phyloP scores from a whole-genome alignment of 2,797 vertebrate genomes.

The Eremophila alpestris region DNA sequence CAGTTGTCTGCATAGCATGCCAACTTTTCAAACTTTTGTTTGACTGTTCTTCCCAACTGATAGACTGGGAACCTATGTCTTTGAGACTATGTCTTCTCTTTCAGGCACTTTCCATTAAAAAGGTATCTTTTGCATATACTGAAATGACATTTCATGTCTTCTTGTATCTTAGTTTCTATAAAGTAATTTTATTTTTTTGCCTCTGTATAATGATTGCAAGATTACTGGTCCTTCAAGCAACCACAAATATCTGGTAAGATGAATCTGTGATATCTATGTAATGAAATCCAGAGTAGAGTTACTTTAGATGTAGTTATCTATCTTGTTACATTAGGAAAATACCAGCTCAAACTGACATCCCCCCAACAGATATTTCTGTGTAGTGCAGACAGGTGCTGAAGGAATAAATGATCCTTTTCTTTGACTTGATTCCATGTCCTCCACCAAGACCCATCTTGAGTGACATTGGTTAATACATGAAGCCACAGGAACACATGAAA shows the following conservation, averaged over 20 bases:
- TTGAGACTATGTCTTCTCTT: neutral
- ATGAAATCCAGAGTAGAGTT: neutral
- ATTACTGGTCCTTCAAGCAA: neutral
- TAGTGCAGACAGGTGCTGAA: neutral
- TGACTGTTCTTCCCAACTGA: neutral
- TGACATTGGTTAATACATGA: neutral
- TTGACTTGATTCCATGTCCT: neutral
- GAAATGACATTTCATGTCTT: neutral
- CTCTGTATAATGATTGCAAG: neutral
- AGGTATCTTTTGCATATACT: neutral
- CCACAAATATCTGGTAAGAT: neutral
- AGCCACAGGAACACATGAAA: neutral
- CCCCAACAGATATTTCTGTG: neutral
- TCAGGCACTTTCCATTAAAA: neutral
- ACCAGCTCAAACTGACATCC: neutral
- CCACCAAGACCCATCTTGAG: neutral
- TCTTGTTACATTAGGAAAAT: neutral
- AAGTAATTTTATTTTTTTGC: neutral
- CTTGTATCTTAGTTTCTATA: neutral
- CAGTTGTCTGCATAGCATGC: rapidly evolving
- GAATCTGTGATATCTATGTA: neutral
- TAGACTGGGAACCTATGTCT: neutral
- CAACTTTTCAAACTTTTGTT: neutral
- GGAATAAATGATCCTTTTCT: neutral
- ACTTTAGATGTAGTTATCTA: neutral